phyloP scores from a whole-genome alignment of 1,140 invertebrate genomes.

The Pararge aegeria region DNA sequence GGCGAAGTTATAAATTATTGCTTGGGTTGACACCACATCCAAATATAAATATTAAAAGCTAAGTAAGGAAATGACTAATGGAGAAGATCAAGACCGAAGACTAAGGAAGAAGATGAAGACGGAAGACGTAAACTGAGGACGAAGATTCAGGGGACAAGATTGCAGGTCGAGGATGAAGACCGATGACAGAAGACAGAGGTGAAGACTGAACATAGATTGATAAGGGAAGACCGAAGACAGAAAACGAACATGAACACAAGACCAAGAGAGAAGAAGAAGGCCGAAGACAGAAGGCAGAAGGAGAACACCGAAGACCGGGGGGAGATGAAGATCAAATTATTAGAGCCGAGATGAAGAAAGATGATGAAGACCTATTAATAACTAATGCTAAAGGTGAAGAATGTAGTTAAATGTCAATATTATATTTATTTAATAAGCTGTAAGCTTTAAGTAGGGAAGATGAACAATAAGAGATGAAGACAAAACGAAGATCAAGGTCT shows the following conservation, averaged over 20 bases:
- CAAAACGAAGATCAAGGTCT: background rate
- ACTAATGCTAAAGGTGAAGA: background rate
- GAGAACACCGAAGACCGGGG: no score
- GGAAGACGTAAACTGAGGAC: background rate
- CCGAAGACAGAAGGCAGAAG: background rate
- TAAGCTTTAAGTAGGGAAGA: no score
- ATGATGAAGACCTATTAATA: background rate
- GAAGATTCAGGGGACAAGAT: background rate
- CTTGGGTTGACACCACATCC: no score
- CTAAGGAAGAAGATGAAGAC: background rate
- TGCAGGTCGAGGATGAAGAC: background rate
- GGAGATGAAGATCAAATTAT: background rate
- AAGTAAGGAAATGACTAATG: no score
- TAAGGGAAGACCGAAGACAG: background rate
- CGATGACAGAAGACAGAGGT: background rate
- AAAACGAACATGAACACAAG: background rate
- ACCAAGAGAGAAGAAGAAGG: background rate
- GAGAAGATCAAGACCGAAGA: background rate
- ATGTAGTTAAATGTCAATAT: no score
- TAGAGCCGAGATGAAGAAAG: background rate
- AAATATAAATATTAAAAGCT: no score
- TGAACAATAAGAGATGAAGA: background rate
- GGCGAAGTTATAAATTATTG: no score
- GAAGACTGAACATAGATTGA: background rate
- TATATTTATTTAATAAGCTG: no score